These are phyloP conservation scores for Drosophila falleni DNA, from an alignment of 2,888 invertebrate species.

Conservation along the genomic window DNA sequence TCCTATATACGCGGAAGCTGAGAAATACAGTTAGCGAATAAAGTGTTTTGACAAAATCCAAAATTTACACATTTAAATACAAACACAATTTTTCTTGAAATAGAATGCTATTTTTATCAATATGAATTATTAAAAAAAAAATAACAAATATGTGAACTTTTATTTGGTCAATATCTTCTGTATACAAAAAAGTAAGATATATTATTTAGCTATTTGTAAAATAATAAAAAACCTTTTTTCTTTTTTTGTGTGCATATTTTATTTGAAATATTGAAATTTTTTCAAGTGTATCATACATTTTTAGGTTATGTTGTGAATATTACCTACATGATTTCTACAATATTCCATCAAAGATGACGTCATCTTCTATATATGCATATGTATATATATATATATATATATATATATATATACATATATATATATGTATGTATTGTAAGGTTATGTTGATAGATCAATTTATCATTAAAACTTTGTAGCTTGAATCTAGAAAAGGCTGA, in stretches of 20 bases:
- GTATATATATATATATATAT: conserved; percentile 13
- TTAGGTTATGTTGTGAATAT: conserved; percentile 22
- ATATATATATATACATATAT: neutral
- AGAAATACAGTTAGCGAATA: neutral
- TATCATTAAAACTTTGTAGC: neutral
- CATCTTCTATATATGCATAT: conserved; percentile 32
- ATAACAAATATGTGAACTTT: too few relatives aligned
- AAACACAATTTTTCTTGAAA: too few relatives aligned
- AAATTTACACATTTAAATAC: too few relatives aligned
- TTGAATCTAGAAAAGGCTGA: neutral
- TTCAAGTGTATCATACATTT: neutral
- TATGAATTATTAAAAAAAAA: too few relatives aligned
- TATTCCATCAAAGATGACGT: conserved; percentile 26
- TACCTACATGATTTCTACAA: conserved; percentile 2
- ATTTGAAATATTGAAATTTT: neutral
- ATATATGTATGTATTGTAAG: conserved; percentile 36
- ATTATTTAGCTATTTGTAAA: too few relatives aligned
- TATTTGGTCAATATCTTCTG: too few relatives aligned
- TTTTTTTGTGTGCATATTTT: neutral
- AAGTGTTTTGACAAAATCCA: too few relatives aligned
- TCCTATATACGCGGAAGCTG: neutral
- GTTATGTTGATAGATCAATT: conserved; percentile 39
- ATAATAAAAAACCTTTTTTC: too few relatives aligned
- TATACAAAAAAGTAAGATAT: too few relatives aligned
- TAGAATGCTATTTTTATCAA: too few relatives aligned